Percentiles rank a stretch among this genome's conserved stretches.
These are phyloP conservation scores for Caenorhabditis drosophilae DNA, from an alignment of 2,888 invertebrate species.

Conservation along the genomic window DNA sequence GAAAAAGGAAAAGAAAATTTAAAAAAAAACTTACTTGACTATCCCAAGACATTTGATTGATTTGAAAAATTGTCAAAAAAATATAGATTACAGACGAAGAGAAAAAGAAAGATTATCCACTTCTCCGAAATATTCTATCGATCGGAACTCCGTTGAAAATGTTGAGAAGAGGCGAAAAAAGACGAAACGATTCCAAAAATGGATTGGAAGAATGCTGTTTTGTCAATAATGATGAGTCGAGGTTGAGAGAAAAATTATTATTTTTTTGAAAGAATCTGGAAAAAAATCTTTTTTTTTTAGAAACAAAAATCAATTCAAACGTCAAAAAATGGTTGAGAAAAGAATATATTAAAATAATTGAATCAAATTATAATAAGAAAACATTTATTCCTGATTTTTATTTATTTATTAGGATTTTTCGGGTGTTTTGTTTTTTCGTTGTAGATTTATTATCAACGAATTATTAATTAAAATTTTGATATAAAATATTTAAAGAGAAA, in stretches of 20 bases:
- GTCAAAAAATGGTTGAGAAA: too few relatives aligned
- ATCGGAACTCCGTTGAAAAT: slow-evolving; percentile 3
- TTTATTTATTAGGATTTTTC: too few relatives aligned
- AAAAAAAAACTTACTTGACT: slow-evolving; percentile 23
- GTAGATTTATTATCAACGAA: too few relatives aligned
- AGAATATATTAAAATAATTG: too few relatives aligned
- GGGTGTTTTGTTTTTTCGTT: too few relatives aligned
- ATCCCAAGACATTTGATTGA: background rate
- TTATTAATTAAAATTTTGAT: too few relatives aligned
- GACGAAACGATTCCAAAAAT: background rate
- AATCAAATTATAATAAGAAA: too few relatives aligned
- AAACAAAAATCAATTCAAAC: too few relatives aligned
- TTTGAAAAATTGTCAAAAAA: background rate
- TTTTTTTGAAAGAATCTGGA: background rate
- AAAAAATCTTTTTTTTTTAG: background rate
- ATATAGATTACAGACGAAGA: background rate
- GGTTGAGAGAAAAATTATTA: background rate
- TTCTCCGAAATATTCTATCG: slow-evolving; percentile 30
- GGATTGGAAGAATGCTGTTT: slow-evolving; percentile 3
- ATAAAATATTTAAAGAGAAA: too few relatives aligned
- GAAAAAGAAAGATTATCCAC: slow-evolving; percentile 14
- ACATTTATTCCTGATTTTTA: too few relatives aligned
- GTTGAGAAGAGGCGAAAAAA: background rate
- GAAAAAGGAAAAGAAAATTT: slow-evolving; percentile 3
- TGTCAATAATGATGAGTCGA: slow-evolving; percentile 5